These are phyloP conservation scores for Melitaea cinxia DNA, from an alignment of 1,140 invertebrate genomes.

Conservation along the genomic window DNA sequence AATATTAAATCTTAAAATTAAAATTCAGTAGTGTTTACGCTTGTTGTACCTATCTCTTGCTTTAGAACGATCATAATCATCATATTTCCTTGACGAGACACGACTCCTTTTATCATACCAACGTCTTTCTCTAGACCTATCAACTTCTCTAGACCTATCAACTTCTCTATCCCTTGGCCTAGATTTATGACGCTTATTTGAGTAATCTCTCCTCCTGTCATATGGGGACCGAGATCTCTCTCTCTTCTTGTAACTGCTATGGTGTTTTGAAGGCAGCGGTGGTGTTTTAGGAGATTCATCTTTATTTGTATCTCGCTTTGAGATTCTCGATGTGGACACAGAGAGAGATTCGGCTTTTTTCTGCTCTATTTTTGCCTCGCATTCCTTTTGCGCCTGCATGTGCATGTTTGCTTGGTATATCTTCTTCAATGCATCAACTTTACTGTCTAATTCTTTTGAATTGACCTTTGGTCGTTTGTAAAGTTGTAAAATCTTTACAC, in stretches of 20 bases:
- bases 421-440: constrained; percentile 68
- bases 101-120: constrained; percentile 65
- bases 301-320: constrained; percentile 65
- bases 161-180: constrained; percentile 68
- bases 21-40: constrained; percentile 71
- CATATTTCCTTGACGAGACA: constrained; percentile 71
- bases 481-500: constrained; percentile 90
- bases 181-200: constrained; percentile 74
- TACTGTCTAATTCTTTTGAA: constrained; percentile 74
- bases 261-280: constrained; percentile 71
- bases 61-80: constrained; percentile 78
- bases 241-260: constrained; percentile 76
- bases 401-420: constrained; percentile 78
- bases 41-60: constrained; percentile 77
- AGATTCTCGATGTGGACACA: constrained; percentile 69
- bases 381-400: constrained; percentile 66
- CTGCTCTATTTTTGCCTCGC: constrained; percentile 64
- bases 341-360: constrained; percentile 67
- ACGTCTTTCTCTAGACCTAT: constrained; percentile 65
- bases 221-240: constrained; percentile 78
- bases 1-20: constrained; percentile 1
- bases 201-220: constrained; percentile 76
- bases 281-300: constrained; percentile 77
- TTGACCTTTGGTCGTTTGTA: constrained; percentile 91
- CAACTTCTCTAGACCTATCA: no score